Base-by-base conservation (phyloP, 2,888 invertebrate genomes). In the Andrena praecox region DNA sequence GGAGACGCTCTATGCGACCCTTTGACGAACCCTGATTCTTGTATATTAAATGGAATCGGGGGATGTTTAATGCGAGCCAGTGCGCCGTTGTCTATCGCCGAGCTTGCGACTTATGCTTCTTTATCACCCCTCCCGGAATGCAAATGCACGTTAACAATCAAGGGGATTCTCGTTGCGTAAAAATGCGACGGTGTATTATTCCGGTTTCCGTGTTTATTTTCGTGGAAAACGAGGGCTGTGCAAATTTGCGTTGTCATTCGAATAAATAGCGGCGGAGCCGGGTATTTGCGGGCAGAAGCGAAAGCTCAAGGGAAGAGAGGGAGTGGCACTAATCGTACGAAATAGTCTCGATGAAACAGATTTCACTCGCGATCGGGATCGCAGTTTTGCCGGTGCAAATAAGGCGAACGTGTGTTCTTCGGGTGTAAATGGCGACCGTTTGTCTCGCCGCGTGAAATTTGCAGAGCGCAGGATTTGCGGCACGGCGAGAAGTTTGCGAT, bases 381-480 rank as follows among this genome's bases (percentile, higher is more conserved):
- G 12, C 5, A 42, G 16, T 16, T 42, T 16, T 16, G 4, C 1
- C 12, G 42, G 42, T 16, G 42, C 16, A 42, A 16, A 16, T 42
- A 16, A 42, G 42, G 42, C n/a, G 4, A 54, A 33, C 2, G 12
- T 62, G 24, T 63, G 16, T 52, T 52, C 35, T 2, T 2, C 0
- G n/a, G 5, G 3, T 12, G 52, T n/a, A 8, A 35, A 59, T 27
- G 20, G 2, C 16, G 3, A 27, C 12, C 7, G 33, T 24, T 3
- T 24, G 8, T 24, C 12, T 8, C 29, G 8, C 16, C 33, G 52
- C 31, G 59, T 66, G 72, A 83, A 75, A 76, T 69, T 85, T 76
- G 70, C 78, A 78, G 71, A 84, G 76, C 62, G 52, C 54, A 59
- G 52, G 71, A 76, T n/a, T 78, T 74, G 76, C 20, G 75, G 71